A percentile compares a stretch with the other conserved stretches of the same genome.
These are phyloP conservation scores for Pyrochroa serraticornis DNA, from an alignment of 2,888 invertebrate species.

Conservation along the genomic window DNA sequence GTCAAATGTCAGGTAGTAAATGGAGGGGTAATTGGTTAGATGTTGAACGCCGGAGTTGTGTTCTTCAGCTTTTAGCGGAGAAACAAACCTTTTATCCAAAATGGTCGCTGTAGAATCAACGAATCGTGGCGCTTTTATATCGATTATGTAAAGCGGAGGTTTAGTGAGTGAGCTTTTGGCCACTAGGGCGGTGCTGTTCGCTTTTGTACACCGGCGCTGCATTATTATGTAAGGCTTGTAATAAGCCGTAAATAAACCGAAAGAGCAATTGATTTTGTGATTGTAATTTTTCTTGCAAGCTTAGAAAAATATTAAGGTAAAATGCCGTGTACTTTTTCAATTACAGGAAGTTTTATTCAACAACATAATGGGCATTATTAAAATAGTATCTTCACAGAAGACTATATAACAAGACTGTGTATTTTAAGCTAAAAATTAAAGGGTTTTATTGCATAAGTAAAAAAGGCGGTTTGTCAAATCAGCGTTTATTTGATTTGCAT, in stretches of 20 bases:
- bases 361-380: conserved; percentile 23
- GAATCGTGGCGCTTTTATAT: conserved; percentile 26
- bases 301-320: conserved; percentile 39
- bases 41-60: too few relatives aligned
- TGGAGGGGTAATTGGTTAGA: too few relatives aligned
- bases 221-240: conserved; percentile 49
- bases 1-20: too few relatives aligned
- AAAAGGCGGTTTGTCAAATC: conserved; percentile 24
- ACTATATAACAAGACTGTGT: too few relatives aligned
- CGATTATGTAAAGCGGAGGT: conserved; percentile 34
- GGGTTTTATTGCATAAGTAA: conserved; percentile 29
- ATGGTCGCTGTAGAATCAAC: conserved; percentile 26
- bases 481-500: conserved; percentile 22
- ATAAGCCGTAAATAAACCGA: conserved; percentile 47
- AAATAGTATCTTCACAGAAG: conserved; percentile 27
- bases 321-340: conserved; percentile 36
- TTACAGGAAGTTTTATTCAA: conserved; percentile 33
- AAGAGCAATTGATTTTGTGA: conserved; percentile 49
- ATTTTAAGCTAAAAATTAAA: conserved; percentile 27
- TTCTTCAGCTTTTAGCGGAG: conserved; percentile 29
- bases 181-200: conserved; percentile 28
- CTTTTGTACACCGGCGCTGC: conserved; percentile 13
- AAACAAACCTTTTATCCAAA: conserved; percentile 26
- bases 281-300: conserved; percentile 45
- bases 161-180: conserved; percentile 31